These are phyloP conservation scores for Glyptemys insculpta DNA, from an alignment of 2,797 vertebrate genomes.

Conservation along the genomic window DNA sequence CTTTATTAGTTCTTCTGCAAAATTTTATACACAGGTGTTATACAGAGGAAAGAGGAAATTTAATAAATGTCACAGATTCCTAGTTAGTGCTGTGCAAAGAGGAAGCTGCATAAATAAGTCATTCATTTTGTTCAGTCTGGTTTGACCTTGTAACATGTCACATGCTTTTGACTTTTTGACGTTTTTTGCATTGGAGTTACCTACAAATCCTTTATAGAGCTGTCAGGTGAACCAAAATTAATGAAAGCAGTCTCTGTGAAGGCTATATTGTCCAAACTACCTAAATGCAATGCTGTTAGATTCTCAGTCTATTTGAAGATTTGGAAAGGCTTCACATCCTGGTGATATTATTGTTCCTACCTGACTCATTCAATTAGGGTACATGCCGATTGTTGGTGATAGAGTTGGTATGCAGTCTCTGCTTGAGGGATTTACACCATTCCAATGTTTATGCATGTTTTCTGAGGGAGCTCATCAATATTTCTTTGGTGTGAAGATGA, in stretches of 20 bases:
- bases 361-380: slow-evolving; percentile 26
- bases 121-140: slow-evolving; percentile 15
- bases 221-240: slow-evolving; percentile 59
- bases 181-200: slow-evolving; percentile 56
- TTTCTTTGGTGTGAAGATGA: slow-evolving; percentile 45
- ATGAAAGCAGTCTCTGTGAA: slow-evolving; percentile 43
- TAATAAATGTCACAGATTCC: slow-evolving; percentile 55
- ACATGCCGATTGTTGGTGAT: not conserved
- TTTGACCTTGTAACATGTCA: slow-evolving; percentile 58
- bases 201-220: slow-evolving; percentile 43
- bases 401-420: not conserved
- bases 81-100: slow-evolving; percentile 19
- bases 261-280: not conserved
- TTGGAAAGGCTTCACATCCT: slow-evolving; percentile 42
- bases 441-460: slow-evolving; percentile 1
- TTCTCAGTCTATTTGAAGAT: slow-evolving; percentile 40
- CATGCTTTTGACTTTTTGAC: slow-evolving; percentile 20
- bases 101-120: slow-evolving; percentile 56
- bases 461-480: not conserved
- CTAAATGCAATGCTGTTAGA: slow-evolving; percentile 33
- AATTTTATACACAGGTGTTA: slow-evolving; percentile 18
- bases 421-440: slow-evolving; percentile 9
- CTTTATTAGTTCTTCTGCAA: slow-evolving; percentile 34
- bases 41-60: slow-evolving; percentile 36
- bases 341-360: slow-evolving; percentile 15